Percentiles rank a stretch among this genome's conserved stretches.
These are phyloP conservation scores for Choristoneura fumiferana DNA, from an alignment of 1,140 invertebrate species.

Conservation along the genomic window DNA sequence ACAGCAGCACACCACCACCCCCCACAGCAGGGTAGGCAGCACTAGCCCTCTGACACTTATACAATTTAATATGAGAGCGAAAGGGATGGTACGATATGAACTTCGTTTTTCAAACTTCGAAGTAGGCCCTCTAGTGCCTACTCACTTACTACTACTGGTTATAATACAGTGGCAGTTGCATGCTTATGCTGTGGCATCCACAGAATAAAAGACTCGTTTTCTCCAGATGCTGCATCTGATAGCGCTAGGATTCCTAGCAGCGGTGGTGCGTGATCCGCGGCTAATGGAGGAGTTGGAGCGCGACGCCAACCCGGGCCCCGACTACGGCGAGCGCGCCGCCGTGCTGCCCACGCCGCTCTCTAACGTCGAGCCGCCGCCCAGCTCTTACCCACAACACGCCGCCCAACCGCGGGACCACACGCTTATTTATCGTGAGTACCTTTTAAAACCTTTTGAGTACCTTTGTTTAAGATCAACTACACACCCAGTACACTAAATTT, in stretches of 20 bases:
- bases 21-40: no score
- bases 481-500: no score
- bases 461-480: no score
- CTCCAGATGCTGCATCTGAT: constrained; percentile 85
- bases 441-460: background rate
- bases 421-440: constrained; percentile 80
- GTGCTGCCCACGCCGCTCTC: constrained; percentile 83
- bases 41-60: no score
- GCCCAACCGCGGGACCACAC: constrained; percentile 74
- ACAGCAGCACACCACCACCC: no score
- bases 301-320: constrained; percentile 55
- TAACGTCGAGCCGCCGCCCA: constrained; percentile 82
- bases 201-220: constrained; percentile 26
- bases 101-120: no score
- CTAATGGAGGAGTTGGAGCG: constrained; percentile 78
- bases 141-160: no score
- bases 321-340: constrained; percentile 69
- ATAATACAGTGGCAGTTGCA: no score
- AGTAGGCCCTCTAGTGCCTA: no score
- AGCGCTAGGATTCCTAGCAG: constrained; percentile 83
- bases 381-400: constrained; percentile 68
- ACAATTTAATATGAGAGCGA: no score
- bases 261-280: constrained; percentile 85
- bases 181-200: no score
- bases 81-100: no score